Percentiles rank a stretch among this genome's conserved stretches.
phyloP scores from a whole-genome alignment of 1,140 invertebrate genomes.

The Harpegnathos saltator region DNA sequence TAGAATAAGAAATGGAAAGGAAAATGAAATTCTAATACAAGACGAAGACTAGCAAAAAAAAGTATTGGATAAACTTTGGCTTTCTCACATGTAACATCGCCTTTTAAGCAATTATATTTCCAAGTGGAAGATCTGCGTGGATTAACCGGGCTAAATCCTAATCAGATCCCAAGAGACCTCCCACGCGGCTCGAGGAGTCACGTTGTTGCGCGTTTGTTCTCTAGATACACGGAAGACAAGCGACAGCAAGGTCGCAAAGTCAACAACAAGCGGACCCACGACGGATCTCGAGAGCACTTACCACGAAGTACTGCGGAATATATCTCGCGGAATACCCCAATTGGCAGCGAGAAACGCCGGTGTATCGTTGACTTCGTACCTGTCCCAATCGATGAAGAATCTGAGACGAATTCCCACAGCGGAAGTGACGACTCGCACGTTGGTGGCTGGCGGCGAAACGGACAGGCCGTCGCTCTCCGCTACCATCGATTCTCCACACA shows the following conservation, averaged over 20 bases:
- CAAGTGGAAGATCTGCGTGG: too few relatives aligned
- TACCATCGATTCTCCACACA: neutral
- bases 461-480: neutral
- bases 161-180: too few relatives aligned
- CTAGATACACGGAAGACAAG: constrained; percentile 1
- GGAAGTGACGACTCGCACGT: neutral
- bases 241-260: neutral
- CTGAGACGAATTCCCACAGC: neutral
- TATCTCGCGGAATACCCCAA: neutral
- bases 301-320: constrained; percentile 56
- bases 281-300: constrained; percentile 7
- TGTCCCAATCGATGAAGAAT: neutral
- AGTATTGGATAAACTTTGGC: too few relatives aligned
- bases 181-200: too few relatives aligned
- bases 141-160: too few relatives aligned
- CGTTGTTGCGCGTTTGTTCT: too few relatives aligned
- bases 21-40: too few relatives aligned
- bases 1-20: too few relatives aligned
- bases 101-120: too few relatives aligned
- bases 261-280: neutral
- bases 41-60: too few relatives aligned
- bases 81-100: too few relatives aligned
- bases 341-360: neutral
- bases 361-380: constrained; percentile 12
- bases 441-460: neutral